Conservation (phyloP, 2,113 vertebrate species). For the Danionella cerebrum region DNA sequence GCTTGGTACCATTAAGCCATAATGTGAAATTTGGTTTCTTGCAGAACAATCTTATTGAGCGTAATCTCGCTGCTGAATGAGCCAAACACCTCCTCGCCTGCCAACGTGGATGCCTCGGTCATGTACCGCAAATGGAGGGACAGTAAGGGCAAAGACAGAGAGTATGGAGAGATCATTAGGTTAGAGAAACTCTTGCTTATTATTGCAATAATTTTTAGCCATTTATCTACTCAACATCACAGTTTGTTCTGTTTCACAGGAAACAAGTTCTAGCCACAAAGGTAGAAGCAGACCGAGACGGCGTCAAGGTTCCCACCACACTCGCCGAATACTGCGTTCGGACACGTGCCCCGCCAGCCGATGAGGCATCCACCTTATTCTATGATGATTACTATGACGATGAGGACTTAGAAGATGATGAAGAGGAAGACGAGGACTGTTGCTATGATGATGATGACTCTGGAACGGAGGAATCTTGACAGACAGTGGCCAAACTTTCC, state of each 20-base stretch:
- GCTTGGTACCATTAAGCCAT: not conserved
- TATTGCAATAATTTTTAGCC: too few species aligned
- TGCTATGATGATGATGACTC: constrained; percentile 85
- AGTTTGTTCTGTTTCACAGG: constrained; percentile 46
- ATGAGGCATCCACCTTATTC: constrained; percentile 86
- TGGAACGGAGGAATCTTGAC: constrained; percentile 86
- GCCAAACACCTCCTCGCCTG: constrained; percentile 92
- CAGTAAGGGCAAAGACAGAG: constrained; percentile 88
- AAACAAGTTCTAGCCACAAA: constrained; percentile 91
- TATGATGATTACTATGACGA: constrained; percentile 90
- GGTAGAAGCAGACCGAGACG: constrained; percentile 83
- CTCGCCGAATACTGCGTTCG: constrained; percentile 92
- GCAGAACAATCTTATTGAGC: constrained; percentile 90
- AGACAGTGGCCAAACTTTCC: not conserved
- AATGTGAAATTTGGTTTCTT: not conserved
- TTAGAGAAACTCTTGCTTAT: constrained; percentile 34
- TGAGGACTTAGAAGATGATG: constrained; percentile 77
- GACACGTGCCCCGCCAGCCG: constrained; percentile 78
- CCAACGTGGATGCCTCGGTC: constrained; percentile 91
- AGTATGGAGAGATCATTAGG: constrained; percentile 95
- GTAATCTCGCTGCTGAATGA: constrained; percentile 94
- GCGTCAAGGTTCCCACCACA: constrained; percentile 86
- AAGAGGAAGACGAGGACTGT: constrained; percentile 69
- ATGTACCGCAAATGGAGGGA: constrained; percentile 98
- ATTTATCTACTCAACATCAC: not conserved